Evolutionary conservation across 2,888 invertebrate species (phyloP).

Genomic region (Allolobophora icterica): DNA sequence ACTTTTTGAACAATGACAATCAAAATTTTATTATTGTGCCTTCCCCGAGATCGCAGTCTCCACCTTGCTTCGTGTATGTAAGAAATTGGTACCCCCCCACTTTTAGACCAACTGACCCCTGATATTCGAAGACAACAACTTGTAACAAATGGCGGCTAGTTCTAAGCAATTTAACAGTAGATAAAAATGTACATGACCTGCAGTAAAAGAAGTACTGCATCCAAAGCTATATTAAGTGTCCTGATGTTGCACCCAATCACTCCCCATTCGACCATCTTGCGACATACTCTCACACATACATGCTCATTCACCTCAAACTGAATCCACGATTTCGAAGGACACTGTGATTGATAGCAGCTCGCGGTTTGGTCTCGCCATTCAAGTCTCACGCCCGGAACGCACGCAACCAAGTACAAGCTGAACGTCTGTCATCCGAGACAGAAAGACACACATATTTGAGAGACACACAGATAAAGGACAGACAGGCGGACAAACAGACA

Average conservation of each 20-base stretch:
- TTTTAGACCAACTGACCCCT: no score
- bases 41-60: no score
- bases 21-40: no score
- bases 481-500: not conserved
- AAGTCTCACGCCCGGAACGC: not conserved
- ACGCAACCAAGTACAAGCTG: not conserved
- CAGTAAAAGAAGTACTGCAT: not conserved
- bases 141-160: not conserved
- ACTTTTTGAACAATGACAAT: no score
- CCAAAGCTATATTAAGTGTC: not conserved
- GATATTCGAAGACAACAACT: not conserved
- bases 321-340: not conserved
- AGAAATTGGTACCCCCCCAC: no score
- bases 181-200: not conserved
- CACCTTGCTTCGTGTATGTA: no score
- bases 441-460: not conserved
- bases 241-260: not conserved
- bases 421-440: not conserved
- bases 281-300: not conserved
- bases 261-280: not conserved
- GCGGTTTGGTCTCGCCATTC: not conserved
- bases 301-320: not conserved
- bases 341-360: not conserved
- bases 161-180: not conserved
- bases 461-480: no score